A percentile compares a stretch with the other conserved stretches of the same genome.
These are phyloP conservation scores for Borostomias antarcticus DNA, from an alignment of 2,797 vertebrate genomes.

Conservation along the genomic window DNA sequence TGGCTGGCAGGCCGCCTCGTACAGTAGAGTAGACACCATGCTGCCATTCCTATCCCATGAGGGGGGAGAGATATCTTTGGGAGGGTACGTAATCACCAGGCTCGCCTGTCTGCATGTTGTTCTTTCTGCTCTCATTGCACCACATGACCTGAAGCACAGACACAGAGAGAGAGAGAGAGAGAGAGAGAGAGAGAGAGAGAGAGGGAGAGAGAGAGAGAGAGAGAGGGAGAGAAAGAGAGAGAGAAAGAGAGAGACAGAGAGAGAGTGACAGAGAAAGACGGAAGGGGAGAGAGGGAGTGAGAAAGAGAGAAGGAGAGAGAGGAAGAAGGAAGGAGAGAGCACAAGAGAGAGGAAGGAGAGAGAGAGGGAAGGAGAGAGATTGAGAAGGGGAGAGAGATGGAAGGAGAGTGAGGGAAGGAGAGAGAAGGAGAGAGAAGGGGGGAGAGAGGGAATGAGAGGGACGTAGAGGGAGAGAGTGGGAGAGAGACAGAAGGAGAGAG, in stretches of 20 bases:
- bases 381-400: too few species aligned
- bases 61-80: slow-evolving; percentile 38
- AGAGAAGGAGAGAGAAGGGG: too few species aligned
- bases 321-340: too few species aligned
- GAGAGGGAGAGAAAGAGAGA: not conserved
- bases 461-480: too few species aligned
- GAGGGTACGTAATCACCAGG: slow-evolving; percentile 36
- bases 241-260: not conserved
- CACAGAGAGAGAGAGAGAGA: slow-evolving; percentile 22
- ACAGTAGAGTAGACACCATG: not conserved
- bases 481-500: too few species aligned
- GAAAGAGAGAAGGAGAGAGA: too few species aligned
- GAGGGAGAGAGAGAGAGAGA: slow-evolving; percentile 32
- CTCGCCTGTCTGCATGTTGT: slow-evolving; percentile 31
- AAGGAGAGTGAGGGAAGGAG: too few species aligned
- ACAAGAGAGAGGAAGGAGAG: too few species aligned
- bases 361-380: too few species aligned
- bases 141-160: slow-evolving; percentile 58
- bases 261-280: not conserved
- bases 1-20: slow-evolving; percentile 33
- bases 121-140: slow-evolving; percentile 10
- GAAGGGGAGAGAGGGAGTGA: not conserved
- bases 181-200: slow-evolving; percentile 18
- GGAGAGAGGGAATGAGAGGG: too few species aligned
- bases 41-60: slow-evolving; percentile 65